phyloP scores from a whole-genome alignment of 2,888 invertebrate species.

The Chrysodeixis includens region DNA sequence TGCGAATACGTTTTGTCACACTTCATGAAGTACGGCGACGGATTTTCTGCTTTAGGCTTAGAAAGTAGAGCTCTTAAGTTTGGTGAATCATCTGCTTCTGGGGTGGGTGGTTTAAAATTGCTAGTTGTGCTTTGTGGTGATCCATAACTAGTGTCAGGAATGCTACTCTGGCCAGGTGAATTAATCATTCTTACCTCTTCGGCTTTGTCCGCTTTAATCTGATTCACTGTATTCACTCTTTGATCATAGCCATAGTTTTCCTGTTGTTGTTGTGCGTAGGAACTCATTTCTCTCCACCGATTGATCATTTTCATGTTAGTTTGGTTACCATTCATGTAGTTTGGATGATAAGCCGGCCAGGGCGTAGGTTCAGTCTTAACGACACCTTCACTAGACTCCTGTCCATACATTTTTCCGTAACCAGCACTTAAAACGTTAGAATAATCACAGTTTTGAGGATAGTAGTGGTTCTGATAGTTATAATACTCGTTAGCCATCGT shows the following conservation, averaged over 20 bases:
- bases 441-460: conserved; percentile 72
- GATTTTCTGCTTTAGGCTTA: conserved; percentile 71
- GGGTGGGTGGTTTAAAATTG: conserved; percentile 71
- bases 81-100: conserved; percentile 83
- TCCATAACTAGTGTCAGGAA: conserved; percentile 78
- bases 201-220: conserved; percentile 63
- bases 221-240: conserved; percentile 63
- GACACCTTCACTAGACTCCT: conserved; percentile 61
- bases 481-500: conserved; percentile 67
- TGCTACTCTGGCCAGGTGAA: conserved; percentile 80
- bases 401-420: conserved; percentile 68
- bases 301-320: conserved; percentile 75
- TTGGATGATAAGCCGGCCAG: conserved; percentile 75
- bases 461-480: conserved; percentile 75
- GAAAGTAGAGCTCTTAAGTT: conserved; percentile 90
- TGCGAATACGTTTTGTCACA: conserved; percentile 72
- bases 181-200: conserved; percentile 75
- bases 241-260: conserved; percentile 72
- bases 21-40: conserved; percentile 72
- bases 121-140: conserved; percentile 79
- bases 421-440: conserved; percentile 65
- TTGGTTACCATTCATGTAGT: conserved; percentile 66
- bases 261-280: conserved; percentile 74
- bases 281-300: conserved; percentile 80
- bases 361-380: conserved; percentile 78